Conservation (phyloP, 2,113 vertebrate species). For the Nycticorax nycticorax region DNA sequence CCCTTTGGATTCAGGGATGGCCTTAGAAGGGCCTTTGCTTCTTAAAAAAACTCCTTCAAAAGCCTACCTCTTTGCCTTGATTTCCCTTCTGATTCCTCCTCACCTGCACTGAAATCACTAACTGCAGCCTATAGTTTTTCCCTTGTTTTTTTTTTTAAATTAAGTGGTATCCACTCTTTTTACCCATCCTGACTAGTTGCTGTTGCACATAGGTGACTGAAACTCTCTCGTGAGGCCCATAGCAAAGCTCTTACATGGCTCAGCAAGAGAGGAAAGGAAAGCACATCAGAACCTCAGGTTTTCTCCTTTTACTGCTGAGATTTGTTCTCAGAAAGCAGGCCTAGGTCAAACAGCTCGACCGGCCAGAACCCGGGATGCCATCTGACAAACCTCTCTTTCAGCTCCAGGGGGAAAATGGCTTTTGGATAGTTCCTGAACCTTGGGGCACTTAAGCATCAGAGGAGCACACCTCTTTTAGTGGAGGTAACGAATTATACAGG, state of each 20-base stretch:
- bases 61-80: not conserved
- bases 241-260: not conserved
- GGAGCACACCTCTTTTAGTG: not conserved
- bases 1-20: not conserved
- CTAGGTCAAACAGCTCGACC: accelerated
- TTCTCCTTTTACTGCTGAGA: not conserved
- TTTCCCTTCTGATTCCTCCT: not conserved
- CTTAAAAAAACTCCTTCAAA: not conserved
- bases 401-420: not conserved
- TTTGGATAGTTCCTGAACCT: not conserved
- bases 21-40: not conserved
- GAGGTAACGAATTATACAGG: not conserved
- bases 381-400: not conserved
- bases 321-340: not conserved
- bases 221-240: not conserved
- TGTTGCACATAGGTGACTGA: not conserved
- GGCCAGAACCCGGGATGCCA: not conserved
- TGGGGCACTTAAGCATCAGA: not conserved
- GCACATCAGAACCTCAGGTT: not conserved
- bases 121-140: not conserved
- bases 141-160: not conserved
- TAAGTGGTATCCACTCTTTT: not conserved
- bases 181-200: not conserved
- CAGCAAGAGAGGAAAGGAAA: not conserved
- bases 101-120: not conserved